Base-by-base conservation (phyloP, 2,888 invertebrate species). In the Argyresthia albistria region DNA sequence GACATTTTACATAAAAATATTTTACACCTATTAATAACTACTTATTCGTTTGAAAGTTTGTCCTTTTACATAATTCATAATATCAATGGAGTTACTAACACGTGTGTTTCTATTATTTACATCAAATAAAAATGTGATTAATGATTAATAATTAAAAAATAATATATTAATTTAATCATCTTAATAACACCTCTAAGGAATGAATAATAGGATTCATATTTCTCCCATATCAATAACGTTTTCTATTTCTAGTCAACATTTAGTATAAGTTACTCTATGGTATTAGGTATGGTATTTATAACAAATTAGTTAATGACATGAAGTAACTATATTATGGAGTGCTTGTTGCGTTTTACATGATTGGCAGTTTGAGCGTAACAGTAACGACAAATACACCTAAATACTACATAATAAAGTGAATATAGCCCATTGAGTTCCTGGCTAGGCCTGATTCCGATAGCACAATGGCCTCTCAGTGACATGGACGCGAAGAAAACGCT, bases 321-420 rank as follows among this genome's bases (percentile, higher is more conserved):
- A 47, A 47, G 14, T 11, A 47, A 16, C 15, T 11, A 35, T 35
- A 46, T 11, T 12, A 47, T 12, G 35, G 12, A n/a, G 12, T 35
- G 12, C 8, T 47, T 16, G 45, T 45, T 45, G 45, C 45, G 45
- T 45, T 52, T 54, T 54, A 55, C 55, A 53, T 25, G 50, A 65
- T 65, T 75, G 76, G 76, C 75, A 76, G 75, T 73, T 68, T 69
- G 56, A 58, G 65, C 63, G 64, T 58, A 53, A 47, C 3, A 25
- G 2, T 25, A 25, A 4, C 25, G 2, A 25, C 25, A 25, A 25
- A 25, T 25, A 4, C 6, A 25, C 25, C 25, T 25, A 25, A 25
- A 25, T 25, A 25, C 25, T 25, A 25, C 25, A 25, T 6, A 6
- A 25, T 25, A 4, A 25, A 25, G 25, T 25, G 25, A 6, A 25